A percentile compares a stretch with the other conserved stretches of the same genome.
phyloP scores from a whole-genome alignment of 2,888 invertebrate genomes.

The Drosophila birchii region DNA sequence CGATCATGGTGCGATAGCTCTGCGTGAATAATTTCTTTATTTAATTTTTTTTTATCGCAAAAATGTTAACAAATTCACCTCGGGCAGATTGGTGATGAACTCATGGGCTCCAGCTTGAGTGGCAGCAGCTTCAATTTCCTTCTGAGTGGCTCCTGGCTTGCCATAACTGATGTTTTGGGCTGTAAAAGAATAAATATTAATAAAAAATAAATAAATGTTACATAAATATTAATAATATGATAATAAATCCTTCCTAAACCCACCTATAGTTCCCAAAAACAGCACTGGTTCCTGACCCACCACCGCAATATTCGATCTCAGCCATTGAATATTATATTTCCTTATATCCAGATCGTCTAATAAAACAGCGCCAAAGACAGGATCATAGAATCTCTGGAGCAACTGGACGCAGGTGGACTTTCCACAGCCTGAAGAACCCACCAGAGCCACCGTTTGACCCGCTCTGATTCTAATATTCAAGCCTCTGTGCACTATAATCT shows the following conservation, averaged over 20 bases:
- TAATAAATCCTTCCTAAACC: background rate
- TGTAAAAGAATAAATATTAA: constrained; percentile 23
- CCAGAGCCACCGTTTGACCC: constrained; percentile 90
- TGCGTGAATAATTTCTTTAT: constrained; percentile 66
- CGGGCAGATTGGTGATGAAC: constrained; percentile 90
- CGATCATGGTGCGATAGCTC: constrained; percentile 92
- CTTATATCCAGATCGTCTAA: constrained; percentile 88
- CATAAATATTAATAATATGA: background rate
- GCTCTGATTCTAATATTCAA: constrained; percentile 87
- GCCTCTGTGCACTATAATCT: constrained; percentile 89
- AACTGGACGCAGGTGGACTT: constrained; percentile 93
- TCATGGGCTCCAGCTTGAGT: constrained; percentile 91
- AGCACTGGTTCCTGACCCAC: constrained; percentile 96
- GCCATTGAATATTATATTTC: constrained; percentile 89
- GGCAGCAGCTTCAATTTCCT: constrained; percentile 90
- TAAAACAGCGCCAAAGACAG: constrained; percentile 86
- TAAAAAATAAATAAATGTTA: too few species aligned
- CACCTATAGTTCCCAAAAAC: constrained; percentile 90
- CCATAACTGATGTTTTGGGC: constrained; percentile 90
- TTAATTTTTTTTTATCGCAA: background rate
- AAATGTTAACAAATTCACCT: constrained; percentile 86
- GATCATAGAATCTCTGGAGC: constrained; percentile 91
- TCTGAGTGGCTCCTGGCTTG: constrained; percentile 88
- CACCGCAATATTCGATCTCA: constrained; percentile 91
- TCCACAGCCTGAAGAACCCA: constrained; percentile 91